These are phyloP conservation scores for Hemiprocne comata DNA, from an alignment of 2,113 vertebrate genomes.

Conservation along the genomic window DNA sequence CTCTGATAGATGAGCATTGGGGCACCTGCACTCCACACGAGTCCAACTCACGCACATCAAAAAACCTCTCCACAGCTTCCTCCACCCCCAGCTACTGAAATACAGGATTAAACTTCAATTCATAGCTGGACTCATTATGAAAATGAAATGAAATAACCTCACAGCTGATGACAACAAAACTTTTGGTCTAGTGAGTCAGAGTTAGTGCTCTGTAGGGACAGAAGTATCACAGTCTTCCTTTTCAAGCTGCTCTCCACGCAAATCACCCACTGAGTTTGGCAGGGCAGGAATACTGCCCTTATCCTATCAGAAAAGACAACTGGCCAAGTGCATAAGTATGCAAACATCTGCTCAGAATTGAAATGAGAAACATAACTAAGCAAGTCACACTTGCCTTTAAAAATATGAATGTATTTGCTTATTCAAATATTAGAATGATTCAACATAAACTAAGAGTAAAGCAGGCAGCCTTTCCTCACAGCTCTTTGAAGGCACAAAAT, in stretches of 20 bases:
- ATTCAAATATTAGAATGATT: background rate
- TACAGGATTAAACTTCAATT: background rate
- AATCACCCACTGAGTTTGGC: background rate
- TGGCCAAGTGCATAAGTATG: background rate
- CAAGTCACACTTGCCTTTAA: background rate
- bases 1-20: background rate
- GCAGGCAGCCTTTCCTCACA: background rate
- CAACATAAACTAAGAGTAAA: background rate
- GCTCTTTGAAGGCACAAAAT: background rate
- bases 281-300: background rate
- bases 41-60: background rate
- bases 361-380: background rate
- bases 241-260: background rate
- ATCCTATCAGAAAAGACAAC: background rate
- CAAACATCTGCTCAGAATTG: conserved; percentile 5
- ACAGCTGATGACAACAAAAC: background rate
- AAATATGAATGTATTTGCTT: background rate
- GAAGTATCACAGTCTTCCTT: background rate
- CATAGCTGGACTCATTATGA: background rate
- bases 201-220: background rate
- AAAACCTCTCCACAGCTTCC: background rate
- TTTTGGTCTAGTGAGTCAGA: background rate
- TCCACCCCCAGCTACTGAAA: background rate
- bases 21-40: background rate
- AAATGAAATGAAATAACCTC: background rate